Conservation (phyloP, 2,113 vertebrate genomes). For the Cyphomyrus plagiostoma region DNA sequence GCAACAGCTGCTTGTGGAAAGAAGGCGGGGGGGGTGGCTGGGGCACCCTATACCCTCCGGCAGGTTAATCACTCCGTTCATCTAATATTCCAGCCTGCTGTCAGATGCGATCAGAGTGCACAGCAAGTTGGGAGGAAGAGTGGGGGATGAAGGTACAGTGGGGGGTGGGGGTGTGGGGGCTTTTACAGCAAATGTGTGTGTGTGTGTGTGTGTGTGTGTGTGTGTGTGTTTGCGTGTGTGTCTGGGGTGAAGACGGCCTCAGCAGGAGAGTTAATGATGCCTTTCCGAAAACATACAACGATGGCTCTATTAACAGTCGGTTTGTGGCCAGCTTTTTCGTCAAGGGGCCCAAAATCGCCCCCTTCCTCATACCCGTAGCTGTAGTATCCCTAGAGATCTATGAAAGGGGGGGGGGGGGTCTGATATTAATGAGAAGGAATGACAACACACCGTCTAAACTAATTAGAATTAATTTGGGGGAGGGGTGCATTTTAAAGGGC, state of each 20-base stretch:
- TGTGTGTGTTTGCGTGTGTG: neutral
- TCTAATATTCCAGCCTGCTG: constrained; percentile 14
- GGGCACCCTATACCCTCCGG: neutral
- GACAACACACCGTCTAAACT: neutral
- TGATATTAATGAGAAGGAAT: neutral
- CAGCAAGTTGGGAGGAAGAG: neutral
- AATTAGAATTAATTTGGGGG: neutral
- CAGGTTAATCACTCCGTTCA: constrained; percentile 1
- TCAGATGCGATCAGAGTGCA: neutral
- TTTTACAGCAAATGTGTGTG: neutral
- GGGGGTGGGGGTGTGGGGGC: too few species aligned
- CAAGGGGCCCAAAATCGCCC: neutral
- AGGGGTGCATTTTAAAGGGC: neutral
- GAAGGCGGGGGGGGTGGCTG: neutral
- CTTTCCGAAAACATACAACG: neutral
- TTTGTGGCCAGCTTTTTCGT: neutral
- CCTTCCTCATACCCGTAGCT: neutral
- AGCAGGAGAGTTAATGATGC: neutral
- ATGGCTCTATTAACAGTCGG: neutral
- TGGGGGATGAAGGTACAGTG: too few species aligned
- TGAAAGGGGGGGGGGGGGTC: neutral
- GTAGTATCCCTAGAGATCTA: neutral
- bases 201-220: neutral
- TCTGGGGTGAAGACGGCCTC: neutral
- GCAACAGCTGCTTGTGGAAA: neutral